Evolutionary conservation across 2,888 invertebrate species (phyloP), one percentile per base, ranked within the genome.

Genomic region (Emesis russula): DNA sequence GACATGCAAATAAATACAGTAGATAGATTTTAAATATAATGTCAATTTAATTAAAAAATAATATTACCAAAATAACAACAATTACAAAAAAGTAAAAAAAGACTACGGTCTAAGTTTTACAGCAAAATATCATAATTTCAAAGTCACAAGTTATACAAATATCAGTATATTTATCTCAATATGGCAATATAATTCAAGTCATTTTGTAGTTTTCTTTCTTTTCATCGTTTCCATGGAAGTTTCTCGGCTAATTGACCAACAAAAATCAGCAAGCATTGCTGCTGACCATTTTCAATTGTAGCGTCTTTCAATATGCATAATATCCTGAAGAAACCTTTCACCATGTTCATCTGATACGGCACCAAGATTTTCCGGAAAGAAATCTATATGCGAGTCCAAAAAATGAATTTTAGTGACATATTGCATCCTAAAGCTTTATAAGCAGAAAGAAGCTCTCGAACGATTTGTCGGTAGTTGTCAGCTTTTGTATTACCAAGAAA

Each of bases 331-430:
- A 83, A 97, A 97, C 48, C 48, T 48, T 48, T 48, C 48, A 15
- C 48, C 48, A 48, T 48, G 48, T 3, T 48, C 48, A 48, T 33
- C 96, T 87, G 96, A 96, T 41, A 94, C 90, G 81, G 89, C 95
- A 77, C 96, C 96, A 68, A 95, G 90, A 93, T 97, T 97, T 91
- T 96, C 92, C 15, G 96, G 96, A 92, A 97, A 97, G 83, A 93
- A 94, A 86, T 96, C 95, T 53, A 97, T 79, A 88, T 97, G 96
- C 41, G 91, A 95, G 87, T 96, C 85, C 58, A 97, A 92, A 90
- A 95, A 96, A 90, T 96, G 75, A 73, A 85, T 87, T 76, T 85
- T 87, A 82, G 48, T 48, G 48, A 48, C 48, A 48, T 48, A 15
- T 48, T 48, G 48, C 48, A 48, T 48, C 48, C 48, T 18, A 44